These are phyloP conservation scores for Deilephila elpenor DNA, from an alignment of 2,888 invertebrate genomes.

Conservation along the genomic window DNA sequence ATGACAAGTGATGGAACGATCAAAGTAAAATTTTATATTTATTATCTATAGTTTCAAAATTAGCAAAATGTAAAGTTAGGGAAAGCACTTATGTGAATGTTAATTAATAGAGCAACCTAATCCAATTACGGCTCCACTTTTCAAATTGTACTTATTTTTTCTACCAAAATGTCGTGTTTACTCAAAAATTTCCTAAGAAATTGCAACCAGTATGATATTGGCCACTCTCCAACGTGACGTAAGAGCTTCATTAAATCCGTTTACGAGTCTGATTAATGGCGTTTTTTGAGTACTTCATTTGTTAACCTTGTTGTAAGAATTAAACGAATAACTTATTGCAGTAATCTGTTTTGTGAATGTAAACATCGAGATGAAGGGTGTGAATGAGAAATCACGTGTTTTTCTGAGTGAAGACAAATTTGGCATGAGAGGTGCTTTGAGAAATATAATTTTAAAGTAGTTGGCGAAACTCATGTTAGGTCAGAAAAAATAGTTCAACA, in stretches of 20 bases:
- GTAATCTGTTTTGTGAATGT: neutral
- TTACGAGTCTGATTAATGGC: slow-evolving; percentile 6
- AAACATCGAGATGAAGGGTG: neutral
- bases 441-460: too few species aligned
- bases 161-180: too few species aligned
- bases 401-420: neutral
- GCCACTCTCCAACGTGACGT: neutral
- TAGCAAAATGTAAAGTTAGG: too few species aligned
- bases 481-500: too few species aligned
- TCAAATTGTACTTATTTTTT: neutral
- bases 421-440: too few species aligned
- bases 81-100: too few species aligned
- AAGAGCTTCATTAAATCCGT: slow-evolving; percentile 7
- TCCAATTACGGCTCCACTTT: too few species aligned
- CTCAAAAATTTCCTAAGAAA: neutral
- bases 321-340: neutral
- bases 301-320: slow-evolving; percentile 9
- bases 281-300: slow-evolving; percentile 10
- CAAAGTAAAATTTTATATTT: too few species aligned
- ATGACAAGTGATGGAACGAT: too few species aligned
- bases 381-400: neutral
- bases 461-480: too few species aligned
- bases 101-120: too few species aligned
- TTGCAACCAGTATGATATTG: neutral
- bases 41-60: too few species aligned